Percentiles rank a stretch among this genome's conserved stretches.
Evolutionary conservation across 2,113 vertebrate genomes (phyloP).

Genomic region (Eubucco bourcierii): DNA sequence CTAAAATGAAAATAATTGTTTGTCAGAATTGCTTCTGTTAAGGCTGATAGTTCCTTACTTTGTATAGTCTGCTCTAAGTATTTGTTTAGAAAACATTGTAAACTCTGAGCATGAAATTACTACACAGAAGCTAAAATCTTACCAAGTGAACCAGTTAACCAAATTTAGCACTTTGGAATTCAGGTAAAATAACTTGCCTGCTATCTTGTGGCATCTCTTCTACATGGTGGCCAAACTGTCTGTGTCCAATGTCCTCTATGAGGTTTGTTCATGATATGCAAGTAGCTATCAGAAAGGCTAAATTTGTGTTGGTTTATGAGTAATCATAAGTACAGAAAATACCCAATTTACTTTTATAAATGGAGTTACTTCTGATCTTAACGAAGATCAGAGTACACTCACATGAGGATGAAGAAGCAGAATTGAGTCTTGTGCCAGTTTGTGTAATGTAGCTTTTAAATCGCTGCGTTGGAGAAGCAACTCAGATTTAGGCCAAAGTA

Average conservation of each 20-base stretch:
- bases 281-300: background rate
- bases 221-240: background rate
- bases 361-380: background rate
- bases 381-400: background rate
- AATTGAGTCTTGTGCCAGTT: background rate
- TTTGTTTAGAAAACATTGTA: constrained; percentile 76
- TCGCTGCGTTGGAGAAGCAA: background rate
- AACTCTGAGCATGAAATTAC: constrained; percentile 55
- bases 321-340: background rate
- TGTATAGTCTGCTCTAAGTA: constrained; percentile 59
- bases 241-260: background rate
- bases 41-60: constrained; percentile 61
- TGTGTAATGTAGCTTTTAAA: background rate
- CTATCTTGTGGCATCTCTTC: background rate
- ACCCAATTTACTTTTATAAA: background rate
- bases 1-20: constrained; percentile 77
- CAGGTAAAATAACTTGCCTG: background rate
- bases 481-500: background rate
- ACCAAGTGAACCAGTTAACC: background rate
- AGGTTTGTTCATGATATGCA: background rate
- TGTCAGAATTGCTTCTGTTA: constrained; percentile 70
- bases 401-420: background rate
- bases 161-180: background rate
- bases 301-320: background rate
- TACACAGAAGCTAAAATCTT: constrained; percentile 28